A percentile compares a stretch with the other conserved stretches of the same genome.
Evolutionary conservation across 2,888 invertebrate genomes (phyloP).

Genomic region (Diaperis boleti): DNA sequence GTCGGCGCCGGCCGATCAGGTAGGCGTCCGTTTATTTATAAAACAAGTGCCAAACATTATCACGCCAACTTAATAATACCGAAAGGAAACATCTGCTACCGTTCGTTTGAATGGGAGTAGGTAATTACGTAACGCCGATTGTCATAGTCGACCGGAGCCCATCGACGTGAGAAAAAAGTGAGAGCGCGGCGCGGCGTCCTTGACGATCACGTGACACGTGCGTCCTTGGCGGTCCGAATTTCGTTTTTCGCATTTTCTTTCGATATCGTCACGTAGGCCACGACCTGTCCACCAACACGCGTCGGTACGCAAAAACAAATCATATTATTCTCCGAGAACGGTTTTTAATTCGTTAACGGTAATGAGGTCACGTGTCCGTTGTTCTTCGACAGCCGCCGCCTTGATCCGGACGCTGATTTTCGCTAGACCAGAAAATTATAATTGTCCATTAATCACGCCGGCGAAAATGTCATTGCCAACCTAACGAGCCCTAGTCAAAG

Average conservation of each 20-base stretch:
- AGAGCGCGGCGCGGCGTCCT: neutral
- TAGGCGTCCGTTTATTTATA: slow-evolving; percentile 26
- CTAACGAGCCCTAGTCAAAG: neutral
- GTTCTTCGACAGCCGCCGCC: slow-evolving; percentile 17
- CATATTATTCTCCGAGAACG: slow-evolving; percentile 21
- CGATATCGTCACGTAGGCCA: slow-evolving; percentile 15
- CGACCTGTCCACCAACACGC: slow-evolving; percentile 20
- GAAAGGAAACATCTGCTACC: slow-evolving; percentile 22
- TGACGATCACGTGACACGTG: neutral
- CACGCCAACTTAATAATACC: slow-evolving; percentile 20
- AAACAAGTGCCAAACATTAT: slow-evolving; percentile 23
- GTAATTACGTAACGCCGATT: neutral
- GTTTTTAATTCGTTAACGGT: slow-evolving; percentile 24
- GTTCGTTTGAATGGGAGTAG: slow-evolving; percentile 22
- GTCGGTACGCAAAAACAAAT: slow-evolving; percentile 12
- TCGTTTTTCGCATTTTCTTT: too few species aligned
- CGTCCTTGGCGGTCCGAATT: slow-evolving; percentile 8
- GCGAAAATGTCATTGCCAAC: slow-evolving; percentile 31
- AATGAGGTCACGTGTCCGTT: slow-evolving; percentile 29
- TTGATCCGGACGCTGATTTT: slow-evolving; percentile 15
- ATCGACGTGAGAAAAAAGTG: neutral
- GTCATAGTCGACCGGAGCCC: neutral
- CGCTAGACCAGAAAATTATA: slow-evolving; percentile 29
- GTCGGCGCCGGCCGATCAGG: slow-evolving; percentile 1
- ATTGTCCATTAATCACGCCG: slow-evolving; percentile 19